Conservation (phyloP, 2,888 invertebrate genomes). For the Scaeva pyrastri region DNA sequence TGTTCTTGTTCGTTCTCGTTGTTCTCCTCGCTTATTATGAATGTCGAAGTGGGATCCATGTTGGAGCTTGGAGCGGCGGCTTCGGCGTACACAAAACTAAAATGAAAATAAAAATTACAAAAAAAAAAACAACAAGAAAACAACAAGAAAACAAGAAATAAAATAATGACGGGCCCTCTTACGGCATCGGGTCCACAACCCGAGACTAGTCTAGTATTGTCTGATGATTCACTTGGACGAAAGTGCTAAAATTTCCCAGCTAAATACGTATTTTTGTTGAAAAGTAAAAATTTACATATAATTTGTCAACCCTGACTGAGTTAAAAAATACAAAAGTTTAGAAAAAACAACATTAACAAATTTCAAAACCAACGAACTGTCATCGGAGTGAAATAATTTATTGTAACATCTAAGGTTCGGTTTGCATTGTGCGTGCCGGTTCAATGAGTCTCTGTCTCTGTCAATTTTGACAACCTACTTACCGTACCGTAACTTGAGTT, state of each 20-base stretch:
- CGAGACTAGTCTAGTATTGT: slow-evolving; percentile 74
- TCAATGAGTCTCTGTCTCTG: slow-evolving; percentile 8
- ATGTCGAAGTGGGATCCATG: slow-evolving; percentile 53
- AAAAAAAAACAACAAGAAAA: slow-evolving; percentile 7
- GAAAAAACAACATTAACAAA: slow-evolving; percentile 1
- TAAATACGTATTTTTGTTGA: slow-evolving; percentile 41
- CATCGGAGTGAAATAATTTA: slow-evolving; percentile 10
- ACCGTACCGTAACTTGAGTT: slow-evolving; percentile 13
- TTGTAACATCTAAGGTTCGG: slow-evolving; percentile 4
- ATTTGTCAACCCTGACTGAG: neutral
- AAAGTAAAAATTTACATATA: neutral
- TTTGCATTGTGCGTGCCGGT: slow-evolving; percentile 40
- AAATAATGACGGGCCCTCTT: slow-evolving; percentile 67
- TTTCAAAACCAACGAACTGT: slow-evolving; percentile 42
- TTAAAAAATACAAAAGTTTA: neutral
- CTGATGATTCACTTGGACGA: slow-evolving; percentile 75
- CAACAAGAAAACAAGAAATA: slow-evolving; percentile 23
- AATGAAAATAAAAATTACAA: slow-evolving; percentile 40
- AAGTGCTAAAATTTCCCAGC: slow-evolving; percentile 38
- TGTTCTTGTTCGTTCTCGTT: neutral
- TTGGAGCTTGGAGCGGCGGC: slow-evolving; percentile 67
- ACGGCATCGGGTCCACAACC: slow-evolving; percentile 73
- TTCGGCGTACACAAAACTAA: slow-evolving; percentile 69
- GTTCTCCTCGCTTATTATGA: slow-evolving; percentile 23
- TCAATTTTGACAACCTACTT: slow-evolving; percentile 16